Base-by-base conservation (phyloP, 2,888 invertebrate species). In the Cenopis cana region DNA sequence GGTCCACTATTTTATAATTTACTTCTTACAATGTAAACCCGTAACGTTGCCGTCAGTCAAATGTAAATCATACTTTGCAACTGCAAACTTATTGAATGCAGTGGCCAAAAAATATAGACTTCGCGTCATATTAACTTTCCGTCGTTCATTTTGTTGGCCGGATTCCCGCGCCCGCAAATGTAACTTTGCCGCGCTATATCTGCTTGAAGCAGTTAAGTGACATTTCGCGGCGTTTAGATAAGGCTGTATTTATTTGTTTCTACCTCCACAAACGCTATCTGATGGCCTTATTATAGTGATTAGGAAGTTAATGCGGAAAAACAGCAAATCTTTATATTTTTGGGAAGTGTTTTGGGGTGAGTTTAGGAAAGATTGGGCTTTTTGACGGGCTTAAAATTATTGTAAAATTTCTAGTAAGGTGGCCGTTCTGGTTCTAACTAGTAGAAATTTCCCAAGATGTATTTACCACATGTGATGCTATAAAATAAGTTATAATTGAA, bases 191-290 rank as follows among this genome's bases (percentile, higher is more conserved):
- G 69, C 72, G 76, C 72, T 76, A 81, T 79, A 81, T 76, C 62
- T 59, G 62, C 66, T 61, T 50, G 46, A 46, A 69, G 56, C 69
- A 76, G 78, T 82, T 81, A 83, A 80, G 83, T 80, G 86, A 84
- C 85, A 80, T 85, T 84, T 83, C 83, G 86, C 79, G 87, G 86
- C 76, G 85, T 76, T 80, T 73, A 85, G 89, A 90, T 90, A 90
- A 87, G 83, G 77, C 74, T 78, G 81, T 87, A 88, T 90, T 89
- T 89, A 89, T 89, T 90, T 88, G 85, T 85, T 77, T 75, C 75
- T 70, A 66, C 77, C 76, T 69, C 78, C 79, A 81, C 79, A 77
- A n/a, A 74, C 74, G 75, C 10, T 60, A 70, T 70, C 70, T 59
- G 65, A 55, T 60, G 70, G 46, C 70, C 70, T 65, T 54, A 54